Evolutionary conservation across 2,797 vertebrate species (phyloP), one percentile per base, ranked within the genome.

Genomic region (Tinamus major): DNA sequence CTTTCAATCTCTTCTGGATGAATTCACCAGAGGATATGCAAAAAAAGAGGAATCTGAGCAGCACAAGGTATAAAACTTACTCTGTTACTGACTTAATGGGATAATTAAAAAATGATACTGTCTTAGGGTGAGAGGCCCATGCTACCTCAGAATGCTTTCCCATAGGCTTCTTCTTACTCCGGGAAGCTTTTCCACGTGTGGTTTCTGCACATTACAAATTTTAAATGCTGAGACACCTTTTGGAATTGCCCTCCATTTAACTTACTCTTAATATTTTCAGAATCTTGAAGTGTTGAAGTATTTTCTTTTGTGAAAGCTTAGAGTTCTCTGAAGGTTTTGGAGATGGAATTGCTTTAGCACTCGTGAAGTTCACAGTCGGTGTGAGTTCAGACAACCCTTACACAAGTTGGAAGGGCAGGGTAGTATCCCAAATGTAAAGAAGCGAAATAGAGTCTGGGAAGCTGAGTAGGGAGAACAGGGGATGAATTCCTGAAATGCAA

Each of bases 1-100:
- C 67, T 99, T 99, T 97, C 99, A 99, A 91, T 99, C 99, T 0
- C 98, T 99, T 93, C 97, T 99, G 71, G 99, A 99, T 10, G 99
- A 99, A 62, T 99, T 99, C 96, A 99, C 99, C 64, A 97, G 99
- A 33, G 98, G 98, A 41, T 98, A 99, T 80, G 97, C 98, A 84
- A 99, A 99, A 97, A 99, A 98, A 93, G 98, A 98, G 23, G 99
- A 99, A 71, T 98, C 97, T 1, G 99, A 99, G 82, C 98, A 98
- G 8, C 93, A 96, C 7, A 99, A 99, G 98, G 99, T 99, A 44
- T n/a, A 39, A 41, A 77, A 49, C 23, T 56, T 61, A 6, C 2
- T 78, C 15, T 70, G 23, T 53, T 76, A 16, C 39, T 79, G 78
- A 31, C 4, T 87, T 70, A 15, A 11, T n/a, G 16, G 63, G 14